Evolutionary conservation across 2,797 vertebrate species (phyloP).

Genomic region (Galago senegalensis): DNA sequence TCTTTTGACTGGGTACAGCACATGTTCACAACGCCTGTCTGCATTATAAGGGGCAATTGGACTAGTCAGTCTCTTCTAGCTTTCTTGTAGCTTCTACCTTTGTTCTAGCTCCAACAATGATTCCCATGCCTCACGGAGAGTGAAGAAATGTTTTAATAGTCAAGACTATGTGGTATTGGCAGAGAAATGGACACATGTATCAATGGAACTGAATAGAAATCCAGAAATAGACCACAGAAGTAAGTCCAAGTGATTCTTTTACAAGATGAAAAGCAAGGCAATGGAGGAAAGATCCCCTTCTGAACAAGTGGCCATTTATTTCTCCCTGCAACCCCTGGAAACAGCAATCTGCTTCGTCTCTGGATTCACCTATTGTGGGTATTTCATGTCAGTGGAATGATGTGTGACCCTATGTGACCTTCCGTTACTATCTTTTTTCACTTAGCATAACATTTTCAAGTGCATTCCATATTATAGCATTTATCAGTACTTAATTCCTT

Average conservation of each 20-base stretch:
- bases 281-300: neutral
- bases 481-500: neutral
- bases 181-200: neutral
- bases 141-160: neutral
- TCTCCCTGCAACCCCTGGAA: neutral
- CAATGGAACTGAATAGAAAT: neutral
- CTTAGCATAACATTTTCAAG: neutral
- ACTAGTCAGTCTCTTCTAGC: neutral
- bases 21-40: neutral
- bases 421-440: neutral
- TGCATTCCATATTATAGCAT: neutral
- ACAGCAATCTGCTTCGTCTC: neutral
- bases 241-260: neutral
- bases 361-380: neutral
- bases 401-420: neutral
- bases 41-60: neutral
- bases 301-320: neutral
- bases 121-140: neutral
- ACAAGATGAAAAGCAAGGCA: constrained; percentile 13
- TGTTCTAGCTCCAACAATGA: neutral
- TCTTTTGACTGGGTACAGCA: neutral
- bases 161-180: neutral
- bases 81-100: neutral
- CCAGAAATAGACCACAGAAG: neutral
- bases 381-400: neutral